Evolutionary conservation across 2,888 invertebrate species (phyloP), one percentile per base, ranked within the genome.

Genomic region (Acanthopleura granulata): DNA sequence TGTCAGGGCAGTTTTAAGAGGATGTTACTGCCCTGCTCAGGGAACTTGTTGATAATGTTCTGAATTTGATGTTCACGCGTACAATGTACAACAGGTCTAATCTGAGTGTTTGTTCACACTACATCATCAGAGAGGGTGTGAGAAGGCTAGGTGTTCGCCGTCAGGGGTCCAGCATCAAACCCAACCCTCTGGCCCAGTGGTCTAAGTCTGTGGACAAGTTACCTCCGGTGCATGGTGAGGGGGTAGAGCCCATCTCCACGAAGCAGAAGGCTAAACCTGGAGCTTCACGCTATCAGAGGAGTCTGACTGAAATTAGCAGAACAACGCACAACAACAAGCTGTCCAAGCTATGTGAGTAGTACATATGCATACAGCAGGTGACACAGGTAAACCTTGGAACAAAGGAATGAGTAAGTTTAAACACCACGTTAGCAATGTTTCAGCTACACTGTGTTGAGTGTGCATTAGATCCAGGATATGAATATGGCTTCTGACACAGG

Each of bases 121-220:
- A 40, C 40, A 40, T 40, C 40, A 40, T 40, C 27, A 69, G 83
- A 82, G 22, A 76, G 81, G 14, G 83, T 82, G 29, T 66, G 25
- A 22, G 66, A 27, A 22, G 66, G 6, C 25, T 66, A 6, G 66
- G 66, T 22, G 25, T 22, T 66, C 25, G 25, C 6, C 18, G 66
- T 3, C 66, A 22, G 29, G 29, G 27, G 1, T 27, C 22, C 27
- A 66, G 29, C 66, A 3, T 1, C 4, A 66, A 66, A 14, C 66
- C 66, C 29, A 66, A 22, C 16, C 27, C 66, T 66, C 66, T 66
- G 1, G 4, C 66, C 16, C 27, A 16, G 15, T 22, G 16, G 25
- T 27, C 66, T 16, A 66, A 6, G 6, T 27, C 66, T 6, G 16
- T 27, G 29, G 66, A 66, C 15, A 66, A 66, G 25, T 14, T 66